Evolutionary conservation across 2,797 vertebrate species (phyloP).

Genomic region (Oophaga sylvatica): DNA sequence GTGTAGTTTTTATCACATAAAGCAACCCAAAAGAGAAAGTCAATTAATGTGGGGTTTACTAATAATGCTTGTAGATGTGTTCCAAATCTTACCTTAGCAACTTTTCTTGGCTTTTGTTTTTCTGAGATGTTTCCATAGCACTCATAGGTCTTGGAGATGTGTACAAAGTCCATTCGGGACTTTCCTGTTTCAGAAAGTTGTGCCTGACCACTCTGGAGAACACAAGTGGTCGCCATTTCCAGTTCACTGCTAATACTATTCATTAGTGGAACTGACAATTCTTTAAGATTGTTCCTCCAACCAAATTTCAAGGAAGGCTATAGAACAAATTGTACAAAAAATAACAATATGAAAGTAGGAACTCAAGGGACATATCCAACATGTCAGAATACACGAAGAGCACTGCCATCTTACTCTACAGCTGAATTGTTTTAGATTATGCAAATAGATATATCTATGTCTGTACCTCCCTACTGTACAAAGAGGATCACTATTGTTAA

Average conservation of each 20-base stretch:
- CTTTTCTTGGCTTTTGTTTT: slow-evolving; percentile 83
- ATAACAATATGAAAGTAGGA: not conserved
- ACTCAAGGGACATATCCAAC: not conserved
- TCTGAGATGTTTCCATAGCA: slow-evolving; percentile 71
- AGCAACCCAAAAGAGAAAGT: not conserved
- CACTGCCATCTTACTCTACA: not conserved
- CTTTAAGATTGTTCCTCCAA: slow-evolving; percentile 88
- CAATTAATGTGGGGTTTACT: not conserved
- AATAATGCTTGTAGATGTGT: not conserved
- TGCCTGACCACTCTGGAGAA: slow-evolving; percentile 83
- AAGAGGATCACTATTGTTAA: not conserved
- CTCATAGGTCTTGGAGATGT: slow-evolving; percentile 71
- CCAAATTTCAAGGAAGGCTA: slow-evolving; percentile 83
- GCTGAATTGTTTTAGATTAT: not conserved
- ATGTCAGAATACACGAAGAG: not conserved
- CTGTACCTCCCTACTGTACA: not conserved
- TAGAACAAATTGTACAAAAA: slow-evolving; percentile 60
- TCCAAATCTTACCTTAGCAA: slow-evolving; percentile 83
- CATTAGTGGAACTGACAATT: slow-evolving; percentile 82
- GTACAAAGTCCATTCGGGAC: slow-evolving; percentile 70
- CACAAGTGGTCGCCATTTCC: slow-evolving; percentile 82
- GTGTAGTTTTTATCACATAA: not conserved
- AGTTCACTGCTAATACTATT: slow-evolving; percentile 83
- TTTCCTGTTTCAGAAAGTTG: slow-evolving; percentile 71
- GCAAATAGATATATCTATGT: not conserved